phyloP scores from a whole-genome alignment of 1,140 invertebrate genomes.

The Microplitis mediator region DNA sequence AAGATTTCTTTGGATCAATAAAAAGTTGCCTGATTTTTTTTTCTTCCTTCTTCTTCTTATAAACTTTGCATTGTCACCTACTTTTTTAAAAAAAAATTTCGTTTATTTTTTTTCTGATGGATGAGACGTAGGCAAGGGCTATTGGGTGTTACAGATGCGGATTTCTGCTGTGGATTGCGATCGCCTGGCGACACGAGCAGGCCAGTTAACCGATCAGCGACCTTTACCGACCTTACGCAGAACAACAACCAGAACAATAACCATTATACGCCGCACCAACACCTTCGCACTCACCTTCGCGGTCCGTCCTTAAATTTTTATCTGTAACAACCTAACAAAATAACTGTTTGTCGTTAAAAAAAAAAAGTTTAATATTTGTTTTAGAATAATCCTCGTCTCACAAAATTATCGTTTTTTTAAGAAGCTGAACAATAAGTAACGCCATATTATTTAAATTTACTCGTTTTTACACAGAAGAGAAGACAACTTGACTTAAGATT shows the following conservation, averaged over 20 bases:
- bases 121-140: constrained; percentile 52
- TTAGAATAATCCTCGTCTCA: neutral
- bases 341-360: neutral
- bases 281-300: constrained; percentile 69
- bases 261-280: constrained; percentile 63
- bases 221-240: constrained; percentile 46
- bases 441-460: too few species aligned
- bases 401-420: too few species aligned
- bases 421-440: too few species aligned
- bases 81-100: neutral
- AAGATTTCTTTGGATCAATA: neutral
- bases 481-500: too few species aligned
- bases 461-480: too few species aligned
- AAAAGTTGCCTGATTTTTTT: neutral
- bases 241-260: constrained; percentile 59
- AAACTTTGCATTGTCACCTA: neutral
- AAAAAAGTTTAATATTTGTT: neutral
- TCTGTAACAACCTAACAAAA: constrained; percentile 23
- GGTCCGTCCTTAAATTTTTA: constrained; percentile 63
- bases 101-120: constrained; percentile 21
- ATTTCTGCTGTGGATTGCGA: constrained; percentile 83
- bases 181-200: constrained; percentile 71
- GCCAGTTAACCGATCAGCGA: constrained; percentile 53
- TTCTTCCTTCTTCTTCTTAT: neutral
- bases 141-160: constrained; percentile 80